These are phyloP conservation scores for Microplitis manilae DNA, from an alignment of 2,888 invertebrate genomes.

Conservation along the genomic window DNA sequence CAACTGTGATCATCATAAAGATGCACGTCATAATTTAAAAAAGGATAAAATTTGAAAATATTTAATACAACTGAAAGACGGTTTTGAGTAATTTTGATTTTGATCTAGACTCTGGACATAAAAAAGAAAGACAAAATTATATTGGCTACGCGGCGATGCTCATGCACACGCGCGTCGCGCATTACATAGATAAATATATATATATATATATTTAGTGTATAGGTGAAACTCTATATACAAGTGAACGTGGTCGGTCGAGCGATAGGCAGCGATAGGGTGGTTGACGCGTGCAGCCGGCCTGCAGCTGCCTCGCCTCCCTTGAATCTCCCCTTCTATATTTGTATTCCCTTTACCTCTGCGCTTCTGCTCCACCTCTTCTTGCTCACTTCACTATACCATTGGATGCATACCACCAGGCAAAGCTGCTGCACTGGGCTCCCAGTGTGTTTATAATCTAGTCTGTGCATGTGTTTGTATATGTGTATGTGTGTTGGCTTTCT, in stretches of 20 bases:
- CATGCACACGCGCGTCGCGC: background rate
- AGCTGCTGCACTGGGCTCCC: constrained; percentile 38
- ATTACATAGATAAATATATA: background rate
- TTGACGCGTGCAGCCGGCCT: constrained; percentile 73
- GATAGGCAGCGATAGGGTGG: constrained; percentile 51
- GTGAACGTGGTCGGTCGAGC: constrained; percentile 46
- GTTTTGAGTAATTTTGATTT: too few species aligned
- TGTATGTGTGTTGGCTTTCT: background rate
- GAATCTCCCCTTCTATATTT: constrained; percentile 58
- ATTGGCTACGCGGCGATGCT: background rate
- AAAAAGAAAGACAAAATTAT: background rate
- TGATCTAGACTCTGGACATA: background rate
- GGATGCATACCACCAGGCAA: constrained; percentile 22
- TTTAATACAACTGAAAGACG: too few species aligned
- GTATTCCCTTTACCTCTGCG: constrained; percentile 65
- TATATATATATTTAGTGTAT: constrained; percentile 21
- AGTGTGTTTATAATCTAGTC: constrained; percentile 34
- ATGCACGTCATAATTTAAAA: too few species aligned
- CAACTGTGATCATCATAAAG: too few species aligned
- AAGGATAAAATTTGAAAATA: too few species aligned
- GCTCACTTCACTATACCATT: background rate
- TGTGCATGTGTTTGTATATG: background rate
- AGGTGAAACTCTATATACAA: background rate
- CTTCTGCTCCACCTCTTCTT: constrained; percentile 50
- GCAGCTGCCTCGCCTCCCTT: constrained; percentile 68